Percentiles rank a stretch among this genome's conserved stretches.
Evolutionary conservation across 92 coral and sea anemone species (phyloP).

Genomic region (Micromussa lordhowensis): DNA sequence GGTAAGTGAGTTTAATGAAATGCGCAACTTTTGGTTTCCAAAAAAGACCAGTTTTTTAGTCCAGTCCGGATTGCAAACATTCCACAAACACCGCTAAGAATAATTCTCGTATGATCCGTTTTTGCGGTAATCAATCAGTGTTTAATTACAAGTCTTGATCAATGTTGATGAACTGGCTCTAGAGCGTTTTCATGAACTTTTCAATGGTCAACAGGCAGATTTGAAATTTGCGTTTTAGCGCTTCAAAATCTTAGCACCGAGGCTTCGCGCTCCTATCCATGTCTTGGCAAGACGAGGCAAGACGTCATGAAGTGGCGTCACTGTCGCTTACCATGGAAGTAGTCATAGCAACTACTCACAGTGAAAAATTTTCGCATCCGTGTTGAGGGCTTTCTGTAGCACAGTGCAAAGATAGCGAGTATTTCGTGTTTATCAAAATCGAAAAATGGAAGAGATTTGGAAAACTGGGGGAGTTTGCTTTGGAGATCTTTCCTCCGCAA

Average conservation of each 20-base stretch:
- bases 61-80: no score
- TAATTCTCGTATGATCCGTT: no score
- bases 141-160: no score
- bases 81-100: no score
- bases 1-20: no score
- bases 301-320: conserved; percentile 3
- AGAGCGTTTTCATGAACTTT: no score
- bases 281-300: not conserved
- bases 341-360: not conserved
- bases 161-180: no score
- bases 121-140: no score
- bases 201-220: not conserved
- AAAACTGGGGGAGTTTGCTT: not conserved
- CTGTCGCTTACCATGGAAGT: not conserved
- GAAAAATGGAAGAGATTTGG: not conserved
- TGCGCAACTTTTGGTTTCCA: no score
- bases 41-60: no score
- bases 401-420: not conserved
- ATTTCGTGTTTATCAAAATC: not conserved
- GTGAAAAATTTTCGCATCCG: not conserved
- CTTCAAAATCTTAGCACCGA: not conserved
- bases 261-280: not conserved
- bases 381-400: not conserved
- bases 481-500: not conserved
- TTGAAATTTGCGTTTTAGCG: not conserved